Conservation (phyloP, 2,888 invertebrate species). For the Dolomedes plantarius region DNA sequence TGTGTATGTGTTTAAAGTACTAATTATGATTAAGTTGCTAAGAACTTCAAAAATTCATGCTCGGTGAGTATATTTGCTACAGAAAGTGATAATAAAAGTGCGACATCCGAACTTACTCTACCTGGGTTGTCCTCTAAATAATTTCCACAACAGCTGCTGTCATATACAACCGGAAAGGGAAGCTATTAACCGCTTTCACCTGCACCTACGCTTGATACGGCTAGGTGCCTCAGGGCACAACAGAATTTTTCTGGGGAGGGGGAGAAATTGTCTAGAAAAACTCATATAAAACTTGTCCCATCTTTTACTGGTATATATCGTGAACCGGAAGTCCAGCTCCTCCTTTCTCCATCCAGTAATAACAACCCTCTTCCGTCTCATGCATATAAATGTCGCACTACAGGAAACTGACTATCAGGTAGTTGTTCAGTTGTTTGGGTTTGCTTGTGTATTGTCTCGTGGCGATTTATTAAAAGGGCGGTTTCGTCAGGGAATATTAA, state of each 20-base stretch:
- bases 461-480: neutral
- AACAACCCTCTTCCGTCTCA: slow-evolving; percentile 25
- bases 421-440: slow-evolving; percentile 22
- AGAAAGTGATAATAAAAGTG: neutral
- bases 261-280: neutral
- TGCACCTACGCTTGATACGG: slow-evolving; percentile 43
- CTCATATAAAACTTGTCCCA: neutral
- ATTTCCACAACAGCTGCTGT: slow-evolving; percentile 32
- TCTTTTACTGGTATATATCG: slow-evolving; percentile 12
- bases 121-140: neutral
- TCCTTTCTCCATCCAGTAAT: slow-evolving; percentile 26
- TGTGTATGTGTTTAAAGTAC: too few relatives aligned
- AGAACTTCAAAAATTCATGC: too few relatives aligned
- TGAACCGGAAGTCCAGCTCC: slow-evolving; percentile 22
- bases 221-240: slow-evolving; percentile 28
- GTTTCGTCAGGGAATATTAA: too few relatives aligned
- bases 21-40: too few relatives aligned
- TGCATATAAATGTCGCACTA: slow-evolving; percentile 32
- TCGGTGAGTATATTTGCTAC: too few relatives aligned
- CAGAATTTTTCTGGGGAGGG: slow-evolving; percentile 12
- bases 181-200: slow-evolving; percentile 55
- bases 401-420: slow-evolving; percentile 36
- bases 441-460: neutral
- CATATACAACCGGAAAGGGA: slow-evolving; percentile 48
- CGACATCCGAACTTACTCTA: neutral